Conservation (phyloP, 2,113 vertebrate genomes). For the Protobothrops mucrosquamatus region DNA sequence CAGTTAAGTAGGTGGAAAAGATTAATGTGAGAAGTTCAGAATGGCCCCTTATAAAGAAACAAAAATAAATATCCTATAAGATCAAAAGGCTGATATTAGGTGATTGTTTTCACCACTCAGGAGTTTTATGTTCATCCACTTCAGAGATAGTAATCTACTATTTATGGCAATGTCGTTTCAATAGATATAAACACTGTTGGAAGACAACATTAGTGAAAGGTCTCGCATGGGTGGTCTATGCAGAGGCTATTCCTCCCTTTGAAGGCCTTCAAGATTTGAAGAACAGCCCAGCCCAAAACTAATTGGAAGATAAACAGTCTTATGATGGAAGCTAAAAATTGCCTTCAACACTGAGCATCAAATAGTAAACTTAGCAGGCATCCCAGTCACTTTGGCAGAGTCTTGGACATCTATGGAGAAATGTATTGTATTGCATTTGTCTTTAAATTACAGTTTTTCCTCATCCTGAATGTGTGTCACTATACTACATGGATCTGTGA, state of each 20-base stretch:
- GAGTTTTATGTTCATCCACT: constrained; percentile 58
- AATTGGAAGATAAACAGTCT: background rate
- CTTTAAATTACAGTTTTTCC: too few species aligned
- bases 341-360: too few species aligned
- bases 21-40: background rate
- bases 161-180: constrained; percentile 60
- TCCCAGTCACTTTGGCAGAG: too few species aligned
- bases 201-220: background rate
- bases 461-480: too few species aligned
- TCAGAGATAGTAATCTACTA: constrained; percentile 56
- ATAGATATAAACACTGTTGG: constrained; percentile 62
- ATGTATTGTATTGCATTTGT: too few species aligned
- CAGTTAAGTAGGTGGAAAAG: background rate
- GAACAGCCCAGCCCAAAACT: background rate
- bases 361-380: too few species aligned
- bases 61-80: background rate
- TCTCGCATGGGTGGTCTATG: background rate
- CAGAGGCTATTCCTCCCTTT: background rate
- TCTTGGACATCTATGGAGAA: too few species aligned
- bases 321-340: background rate
- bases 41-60: constrained; percentile 40
- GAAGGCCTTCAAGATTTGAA: background rate
- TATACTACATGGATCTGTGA: too few species aligned
- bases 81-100: constrained; percentile 48
- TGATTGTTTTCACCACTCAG: constrained; percentile 35